Evolutionary conservation across 2,888 invertebrate species (phyloP).

Genomic region (Ectropis crepuscularia): DNA sequence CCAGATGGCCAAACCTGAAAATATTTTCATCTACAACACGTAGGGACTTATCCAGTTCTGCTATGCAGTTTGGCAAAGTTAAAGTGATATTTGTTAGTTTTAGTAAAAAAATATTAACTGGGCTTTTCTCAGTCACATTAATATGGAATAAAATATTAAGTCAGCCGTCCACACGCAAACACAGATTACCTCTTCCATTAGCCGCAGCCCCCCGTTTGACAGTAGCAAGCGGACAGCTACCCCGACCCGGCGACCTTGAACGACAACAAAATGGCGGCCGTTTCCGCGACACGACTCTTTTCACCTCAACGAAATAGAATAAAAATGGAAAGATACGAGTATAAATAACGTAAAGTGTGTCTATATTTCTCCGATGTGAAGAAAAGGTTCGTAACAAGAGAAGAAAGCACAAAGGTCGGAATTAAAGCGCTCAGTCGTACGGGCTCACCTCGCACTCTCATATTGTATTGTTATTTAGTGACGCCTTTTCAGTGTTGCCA

Average conservation of each 20-base stretch:
- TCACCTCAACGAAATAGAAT: conserved; percentile 1
- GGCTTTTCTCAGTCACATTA: too few relatives aligned
- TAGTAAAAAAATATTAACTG: too few relatives aligned
- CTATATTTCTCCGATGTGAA: not conserved
- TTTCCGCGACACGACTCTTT: not conserved
- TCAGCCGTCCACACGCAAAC: too few relatives aligned
- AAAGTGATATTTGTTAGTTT: too few relatives aligned
- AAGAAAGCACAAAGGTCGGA: not conserved
- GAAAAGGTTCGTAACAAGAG: conserved; percentile 3
- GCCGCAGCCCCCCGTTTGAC: conserved; percentile 1
- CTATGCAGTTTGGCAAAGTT: too few relatives aligned
- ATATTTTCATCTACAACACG: too few relatives aligned
- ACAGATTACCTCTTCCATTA: conserved; percentile 1
- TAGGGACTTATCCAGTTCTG: too few relatives aligned
- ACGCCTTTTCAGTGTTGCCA: conserved; percentile 32
- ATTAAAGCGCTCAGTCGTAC: not conserved
- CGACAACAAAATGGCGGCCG: not conserved
- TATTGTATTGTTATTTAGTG: conserved; percentile 24
- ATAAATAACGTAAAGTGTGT: conserved; percentile 6
- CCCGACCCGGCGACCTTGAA: not conserved
- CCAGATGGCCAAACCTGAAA: too few relatives aligned
- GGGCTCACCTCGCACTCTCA: conserved; percentile 5
- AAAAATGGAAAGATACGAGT: conserved; percentile 1
- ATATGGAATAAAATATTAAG: too few relatives aligned
- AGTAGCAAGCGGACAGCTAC: not conserved